Percentiles rank a stretch among this genome's conserved stretches.
Conservation (phyloP, 1,140 invertebrate genomes). For the Bombyx mandarina region DNA sequence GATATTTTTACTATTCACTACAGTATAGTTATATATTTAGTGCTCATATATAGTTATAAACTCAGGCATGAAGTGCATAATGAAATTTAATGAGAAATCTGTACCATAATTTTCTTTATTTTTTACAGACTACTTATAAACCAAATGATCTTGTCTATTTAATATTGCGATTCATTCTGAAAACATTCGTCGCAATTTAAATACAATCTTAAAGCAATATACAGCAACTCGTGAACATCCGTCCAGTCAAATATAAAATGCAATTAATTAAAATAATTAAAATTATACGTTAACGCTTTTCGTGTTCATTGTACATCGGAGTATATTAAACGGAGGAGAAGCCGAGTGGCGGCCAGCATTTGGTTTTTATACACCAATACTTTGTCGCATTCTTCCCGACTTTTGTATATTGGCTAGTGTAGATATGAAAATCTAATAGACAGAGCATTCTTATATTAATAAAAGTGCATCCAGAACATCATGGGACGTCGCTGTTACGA, state of each 20-base stretch:
- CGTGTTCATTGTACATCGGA: slow-evolving; percentile 29
- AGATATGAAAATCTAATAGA: slow-evolving; percentile 23
- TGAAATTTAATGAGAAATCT: no score
- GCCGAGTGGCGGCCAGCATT: slow-evolving; percentile 52
- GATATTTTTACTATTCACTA: no score
- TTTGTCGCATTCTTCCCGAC: slow-evolving; percentile 64
- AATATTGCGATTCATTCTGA: no score
- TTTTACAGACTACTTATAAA: no score
- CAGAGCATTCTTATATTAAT: slow-evolving; percentile 2
- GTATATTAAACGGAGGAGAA: slow-evolving; percentile 66
- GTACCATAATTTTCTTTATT: no score
- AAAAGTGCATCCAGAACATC: not conserved
- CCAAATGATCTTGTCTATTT: no score
- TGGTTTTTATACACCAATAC: slow-evolving; percentile 70
- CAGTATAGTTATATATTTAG: no score
- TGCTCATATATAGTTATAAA: no score
- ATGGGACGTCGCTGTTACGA: not conserved
- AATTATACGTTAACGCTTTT: slow-evolving; percentile 14
- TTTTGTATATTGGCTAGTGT: slow-evolving; percentile 58
- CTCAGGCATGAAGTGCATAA: no score
- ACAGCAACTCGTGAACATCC: not conserved
- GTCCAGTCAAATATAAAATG: not conserved
- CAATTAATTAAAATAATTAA: slow-evolving; percentile 7
- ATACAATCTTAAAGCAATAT: not conserved
- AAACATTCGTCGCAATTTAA: no score